Evolutionary conservation across 2,797 vertebrate genomes (phyloP).

Genomic region (Okamejei kenojei): DNA sequence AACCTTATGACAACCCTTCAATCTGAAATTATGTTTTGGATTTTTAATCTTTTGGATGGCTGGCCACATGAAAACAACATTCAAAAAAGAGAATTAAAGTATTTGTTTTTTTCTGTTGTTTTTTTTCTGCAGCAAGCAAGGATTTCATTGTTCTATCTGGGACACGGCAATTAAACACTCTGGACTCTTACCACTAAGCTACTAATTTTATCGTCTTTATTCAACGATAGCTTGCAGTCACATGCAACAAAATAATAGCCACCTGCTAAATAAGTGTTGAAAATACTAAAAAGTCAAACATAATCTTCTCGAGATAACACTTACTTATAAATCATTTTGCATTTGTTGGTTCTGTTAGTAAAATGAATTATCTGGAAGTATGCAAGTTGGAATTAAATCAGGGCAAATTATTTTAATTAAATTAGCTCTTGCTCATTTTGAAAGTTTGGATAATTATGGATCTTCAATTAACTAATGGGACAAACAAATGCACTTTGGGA

Average conservation of each 20-base stretch:
- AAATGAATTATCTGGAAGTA: conserved; percentile 43
- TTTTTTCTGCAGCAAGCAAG: no score
- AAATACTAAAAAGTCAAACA: conserved; percentile 39
- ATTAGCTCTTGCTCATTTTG: conserved; percentile 62
- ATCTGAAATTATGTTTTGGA: not conserved
- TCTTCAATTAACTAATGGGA: conserved; percentile 67
- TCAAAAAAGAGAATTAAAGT: not conserved
- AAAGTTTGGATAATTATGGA: conserved; percentile 62
- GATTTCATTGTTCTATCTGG: no score
- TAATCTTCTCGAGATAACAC: conserved; percentile 34
- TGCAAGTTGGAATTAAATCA: conserved; percentile 56
- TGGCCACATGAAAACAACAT: not conserved
- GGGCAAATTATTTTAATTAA: conserved; percentile 49
- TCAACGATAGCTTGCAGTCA: not conserved
- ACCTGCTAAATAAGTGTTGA: conserved; percentile 44
- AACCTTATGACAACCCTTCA: not conserved
- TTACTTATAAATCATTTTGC: conserved; percentile 45
- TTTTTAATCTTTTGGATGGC: not conserved
- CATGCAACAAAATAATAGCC: not conserved
- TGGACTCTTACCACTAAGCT: not conserved
- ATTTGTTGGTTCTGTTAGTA: conserved; percentile 50
- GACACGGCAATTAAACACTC: no score
- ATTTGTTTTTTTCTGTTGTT: no score
- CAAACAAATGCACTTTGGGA: conserved; percentile 58
- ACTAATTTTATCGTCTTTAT: not conserved